These are phyloP conservation scores for Bombyx huttoni DNA, from an alignment of 2,888 invertebrate species.

Conservation along the genomic window DNA sequence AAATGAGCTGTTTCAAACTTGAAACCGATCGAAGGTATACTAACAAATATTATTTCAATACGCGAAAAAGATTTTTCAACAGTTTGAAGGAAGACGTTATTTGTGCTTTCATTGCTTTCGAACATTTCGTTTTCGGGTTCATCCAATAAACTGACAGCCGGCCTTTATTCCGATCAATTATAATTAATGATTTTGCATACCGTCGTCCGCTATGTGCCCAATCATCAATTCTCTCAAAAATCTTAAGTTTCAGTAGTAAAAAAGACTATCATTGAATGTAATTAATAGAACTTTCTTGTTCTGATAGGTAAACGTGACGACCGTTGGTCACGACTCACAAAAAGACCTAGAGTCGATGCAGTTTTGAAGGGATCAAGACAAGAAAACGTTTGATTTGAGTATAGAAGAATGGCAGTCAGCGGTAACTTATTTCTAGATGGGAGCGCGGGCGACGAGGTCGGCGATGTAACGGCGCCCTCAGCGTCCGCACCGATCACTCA, in stretches of 20 bases:
- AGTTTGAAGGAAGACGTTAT: constrained; percentile 70
- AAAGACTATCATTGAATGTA: background rate
- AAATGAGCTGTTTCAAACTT: constrained; percentile 66
- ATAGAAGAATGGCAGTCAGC: constrained; percentile 59
- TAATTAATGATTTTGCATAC: background rate
- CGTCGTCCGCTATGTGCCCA: background rate
- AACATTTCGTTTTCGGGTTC: constrained; percentile 39
- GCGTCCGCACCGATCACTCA: constrained; percentile 63
- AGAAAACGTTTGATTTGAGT: constrained; percentile 30
- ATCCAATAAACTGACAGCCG: background rate
- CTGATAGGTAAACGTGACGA: background rate
- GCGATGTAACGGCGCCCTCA: constrained; percentile 60
- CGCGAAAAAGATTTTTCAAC: constrained; percentile 64
- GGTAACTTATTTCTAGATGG: constrained; percentile 64
- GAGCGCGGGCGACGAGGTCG: constrained; percentile 57
- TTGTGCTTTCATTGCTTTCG: constrained; percentile 37
- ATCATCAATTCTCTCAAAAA: background rate
- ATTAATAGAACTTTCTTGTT: background rate
- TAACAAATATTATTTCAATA: constrained; percentile 63
- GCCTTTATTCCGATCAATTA: background rate
- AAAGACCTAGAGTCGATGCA: constrained; percentile 28
- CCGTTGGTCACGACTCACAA: constrained; percentile 12
- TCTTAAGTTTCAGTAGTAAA: background rate
- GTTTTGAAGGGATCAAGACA: constrained; percentile 21
- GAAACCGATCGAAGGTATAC: constrained; percentile 57